Conservation (phyloP, 2,888 invertebrate genomes). For the Mantis religiosa region DNA sequence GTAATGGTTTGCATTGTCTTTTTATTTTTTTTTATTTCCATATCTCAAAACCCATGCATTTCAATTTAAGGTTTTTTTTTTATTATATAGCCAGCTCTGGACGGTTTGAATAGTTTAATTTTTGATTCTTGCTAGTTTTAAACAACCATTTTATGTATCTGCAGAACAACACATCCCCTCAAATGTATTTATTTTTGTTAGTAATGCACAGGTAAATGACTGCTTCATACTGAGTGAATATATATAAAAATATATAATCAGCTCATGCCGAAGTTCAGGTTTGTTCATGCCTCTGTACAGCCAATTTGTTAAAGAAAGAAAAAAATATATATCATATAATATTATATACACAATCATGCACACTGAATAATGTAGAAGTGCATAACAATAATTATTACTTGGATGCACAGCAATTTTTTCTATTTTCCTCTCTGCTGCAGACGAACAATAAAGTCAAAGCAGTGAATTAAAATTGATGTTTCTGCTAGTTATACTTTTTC, state of each 20-base stretch:
- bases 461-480: not conserved
- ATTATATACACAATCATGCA: constrained; percentile 11
- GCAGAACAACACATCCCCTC: not conserved
- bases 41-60: not conserved
- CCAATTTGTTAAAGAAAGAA: not conserved
- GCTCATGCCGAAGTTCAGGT: not conserved
- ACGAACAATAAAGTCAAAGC: not conserved
- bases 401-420: constrained; percentile 13
- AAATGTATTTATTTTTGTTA: not conserved
- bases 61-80: not conserved
- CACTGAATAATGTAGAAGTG: constrained; percentile 4
- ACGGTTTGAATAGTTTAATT: constrained; percentile 14
- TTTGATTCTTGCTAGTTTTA: not conserved
- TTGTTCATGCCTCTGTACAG: not conserved
- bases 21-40: not conserved
- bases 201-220: not conserved
- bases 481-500: not conserved
- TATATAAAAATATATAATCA: constrained; percentile 12
- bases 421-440: not conserved
- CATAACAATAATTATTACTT: constrained; percentile 17
- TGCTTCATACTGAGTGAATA: not conserved
- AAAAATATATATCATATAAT: not conserved
- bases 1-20: not conserved
- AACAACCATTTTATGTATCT: not conserved
- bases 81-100: constrained; percentile 5